Evolutionary conservation across 1,140 invertebrate genomes (phyloP).

Genomic region (Proctacanthus coquilletti): DNA sequence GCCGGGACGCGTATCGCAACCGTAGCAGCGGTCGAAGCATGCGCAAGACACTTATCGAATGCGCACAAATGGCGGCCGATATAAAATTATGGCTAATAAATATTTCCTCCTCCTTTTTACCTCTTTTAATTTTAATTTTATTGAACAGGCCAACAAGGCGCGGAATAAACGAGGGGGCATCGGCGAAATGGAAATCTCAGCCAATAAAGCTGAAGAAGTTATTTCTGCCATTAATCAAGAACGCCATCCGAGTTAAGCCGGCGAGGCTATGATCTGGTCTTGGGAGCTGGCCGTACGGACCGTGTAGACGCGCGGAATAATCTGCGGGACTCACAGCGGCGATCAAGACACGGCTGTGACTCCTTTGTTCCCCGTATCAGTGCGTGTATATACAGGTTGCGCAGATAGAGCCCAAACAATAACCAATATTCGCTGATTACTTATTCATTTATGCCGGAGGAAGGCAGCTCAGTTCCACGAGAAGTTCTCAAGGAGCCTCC

Average conservation of each 20-base stretch:
- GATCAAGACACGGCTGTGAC: no score
- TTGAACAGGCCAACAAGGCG: background rate
- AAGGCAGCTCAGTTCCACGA: background rate
- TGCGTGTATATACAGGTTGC: background rate
- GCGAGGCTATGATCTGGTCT: no score
- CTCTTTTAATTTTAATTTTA: background rate
- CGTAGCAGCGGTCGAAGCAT: no score
- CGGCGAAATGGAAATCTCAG: conserved; percentile 3
- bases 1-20: no score
- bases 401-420: background rate
- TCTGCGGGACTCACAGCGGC: no score
- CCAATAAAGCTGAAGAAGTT: conserved; percentile 5
- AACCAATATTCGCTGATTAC: background rate
- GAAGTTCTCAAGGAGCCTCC: no score
- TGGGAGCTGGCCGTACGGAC: no score
- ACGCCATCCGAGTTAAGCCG: conserved; percentile 3
- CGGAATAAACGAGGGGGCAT: background rate
- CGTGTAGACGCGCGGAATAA: no score
- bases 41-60: no score
- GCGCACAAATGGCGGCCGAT: background rate
- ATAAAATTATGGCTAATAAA: conserved; percentile 1
- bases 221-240: conserved; percentile 5
- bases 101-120: background rate
- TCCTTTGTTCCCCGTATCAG: no score
- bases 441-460: background rate